Conservation (phyloP, 92 coral and sea anemone genomes). For the Ricordea florida region DNA sequence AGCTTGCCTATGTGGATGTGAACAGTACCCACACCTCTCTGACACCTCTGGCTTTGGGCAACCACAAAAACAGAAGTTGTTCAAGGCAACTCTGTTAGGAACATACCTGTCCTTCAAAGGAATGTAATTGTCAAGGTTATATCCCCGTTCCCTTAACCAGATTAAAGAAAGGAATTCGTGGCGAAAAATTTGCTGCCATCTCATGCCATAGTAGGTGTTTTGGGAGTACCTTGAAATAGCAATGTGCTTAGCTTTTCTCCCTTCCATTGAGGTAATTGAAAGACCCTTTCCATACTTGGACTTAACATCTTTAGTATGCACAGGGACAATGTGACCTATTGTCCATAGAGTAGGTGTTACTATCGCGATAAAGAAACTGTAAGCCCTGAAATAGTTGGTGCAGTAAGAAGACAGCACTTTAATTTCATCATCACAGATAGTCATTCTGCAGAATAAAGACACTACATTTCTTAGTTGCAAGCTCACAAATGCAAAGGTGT, state of each 20-base stretch:
- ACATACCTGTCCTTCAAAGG: conserved; percentile 69
- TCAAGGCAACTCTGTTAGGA: conserved; percentile 64
- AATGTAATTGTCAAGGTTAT: conserved; percentile 36
- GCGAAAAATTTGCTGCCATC: conserved; percentile 68
- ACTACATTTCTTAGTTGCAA: conserved; percentile 73
- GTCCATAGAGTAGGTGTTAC: conserved; percentile 69
- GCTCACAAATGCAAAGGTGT: conserved; percentile 66
- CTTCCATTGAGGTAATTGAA: conserved; percentile 71
- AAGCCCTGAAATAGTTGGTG: conserved; percentile 57
- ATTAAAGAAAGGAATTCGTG: conserved; percentile 67
- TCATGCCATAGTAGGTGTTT: conserved; percentile 58
- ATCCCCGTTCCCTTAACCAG: conserved; percentile 64
- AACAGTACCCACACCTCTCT: conserved; percentile 65
- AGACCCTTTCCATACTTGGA: conserved; percentile 62
- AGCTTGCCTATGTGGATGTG: conserved; percentile 49
- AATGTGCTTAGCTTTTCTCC: conserved; percentile 65
- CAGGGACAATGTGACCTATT: conserved; percentile 68
- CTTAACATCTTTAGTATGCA: conserved; percentile 67
- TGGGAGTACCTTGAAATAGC: conserved; percentile 54
- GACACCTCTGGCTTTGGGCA: conserved; percentile 29
- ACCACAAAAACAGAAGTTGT: conserved; percentile 76
- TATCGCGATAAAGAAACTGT: conserved; percentile 49
- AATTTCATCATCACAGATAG: conserved; percentile 42
- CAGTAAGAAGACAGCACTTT: conserved; percentile 56
- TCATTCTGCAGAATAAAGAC: conserved; percentile 68